Conservation (phyloP, 2,113 vertebrate genomes). For the Glaucomys volans region DNA sequence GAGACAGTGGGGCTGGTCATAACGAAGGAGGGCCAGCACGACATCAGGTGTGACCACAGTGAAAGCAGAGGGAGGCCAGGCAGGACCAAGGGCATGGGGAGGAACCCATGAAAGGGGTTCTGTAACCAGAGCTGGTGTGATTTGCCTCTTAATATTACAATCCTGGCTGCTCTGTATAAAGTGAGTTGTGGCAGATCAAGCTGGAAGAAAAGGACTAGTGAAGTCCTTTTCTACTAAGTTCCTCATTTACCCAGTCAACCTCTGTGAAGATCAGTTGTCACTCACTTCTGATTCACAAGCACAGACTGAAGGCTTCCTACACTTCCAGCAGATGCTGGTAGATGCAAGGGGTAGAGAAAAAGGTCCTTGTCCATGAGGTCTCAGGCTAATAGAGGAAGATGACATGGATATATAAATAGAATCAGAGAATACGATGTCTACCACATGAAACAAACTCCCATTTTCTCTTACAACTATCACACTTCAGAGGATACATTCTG, state of each 20-base stretch:
- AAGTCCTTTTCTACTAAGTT: too few relatives aligned
- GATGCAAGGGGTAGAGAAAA: neutral
- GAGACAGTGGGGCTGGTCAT: neutral
- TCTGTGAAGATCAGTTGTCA: neutral
- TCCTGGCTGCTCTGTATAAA: neutral
- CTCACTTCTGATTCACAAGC: neutral
- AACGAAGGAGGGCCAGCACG: neutral
- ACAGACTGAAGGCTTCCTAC: neutral
- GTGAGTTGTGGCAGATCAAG: neutral
- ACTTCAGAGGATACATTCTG: neutral
- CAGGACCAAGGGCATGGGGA: neutral
- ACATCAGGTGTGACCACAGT: neutral
- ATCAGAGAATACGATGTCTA: neutral
- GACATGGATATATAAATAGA: neutral
- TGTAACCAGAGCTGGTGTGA: neutral
- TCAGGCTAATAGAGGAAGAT: neutral
- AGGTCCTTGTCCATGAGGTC: neutral
- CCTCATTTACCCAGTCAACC: neutral
- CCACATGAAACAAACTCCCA: neutral
- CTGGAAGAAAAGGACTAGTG: neutral
- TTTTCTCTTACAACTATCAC: neutral
- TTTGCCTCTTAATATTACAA: neutral
- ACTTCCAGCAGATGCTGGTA: too few relatives aligned
- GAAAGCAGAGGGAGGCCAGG: neutral
- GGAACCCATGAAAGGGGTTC: neutral